A percentile compares a stretch with the other conserved stretches of the same genome.
Conservation (phyloP, 2,888 invertebrate genomes). For the Amphipyra berbera region DNA sequence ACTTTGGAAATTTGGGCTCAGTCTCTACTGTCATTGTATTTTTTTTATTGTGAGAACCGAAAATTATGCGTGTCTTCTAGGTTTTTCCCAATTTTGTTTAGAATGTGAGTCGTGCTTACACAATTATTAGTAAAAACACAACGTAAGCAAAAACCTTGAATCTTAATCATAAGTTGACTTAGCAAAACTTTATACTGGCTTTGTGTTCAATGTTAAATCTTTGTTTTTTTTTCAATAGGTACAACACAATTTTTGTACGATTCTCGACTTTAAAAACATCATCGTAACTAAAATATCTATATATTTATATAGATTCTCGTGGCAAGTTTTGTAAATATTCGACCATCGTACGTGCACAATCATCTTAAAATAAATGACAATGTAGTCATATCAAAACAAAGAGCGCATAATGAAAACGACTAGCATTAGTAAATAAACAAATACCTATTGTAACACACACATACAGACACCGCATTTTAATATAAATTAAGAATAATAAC, state of each 20-base stretch:
- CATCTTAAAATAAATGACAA: conserved; percentile 48
- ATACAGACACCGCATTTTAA: conserved; percentile 9
- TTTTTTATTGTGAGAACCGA: conserved; percentile 7
- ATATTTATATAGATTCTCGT: conserved; percentile 44
- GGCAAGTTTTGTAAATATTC: conserved; percentile 52
- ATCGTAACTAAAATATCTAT: conserved; percentile 17
- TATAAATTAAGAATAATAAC: conserved; percentile 11
- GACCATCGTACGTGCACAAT: conserved; percentile 45
- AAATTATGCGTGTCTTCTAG: conserved; percentile 1
- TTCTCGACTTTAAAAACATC: conserved; percentile 32
- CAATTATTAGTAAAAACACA: conserved; percentile 28
- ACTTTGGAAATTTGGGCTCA: conserved; percentile 23
- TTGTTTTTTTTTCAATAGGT: conserved; percentile 26
- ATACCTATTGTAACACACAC: conserved; percentile 17
- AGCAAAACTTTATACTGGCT: conserved; percentile 49
- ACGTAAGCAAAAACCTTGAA: conserved; percentile 51
- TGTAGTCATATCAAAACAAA: conserved; percentile 55
- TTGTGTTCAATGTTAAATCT: conserved; percentile 51
- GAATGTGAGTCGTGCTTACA: background rate
- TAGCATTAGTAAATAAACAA: conserved; percentile 30
- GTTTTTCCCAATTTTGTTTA: conserved; percentile 11
- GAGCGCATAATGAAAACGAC: conserved; percentile 34
- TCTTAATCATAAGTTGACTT: conserved; percentile 45
- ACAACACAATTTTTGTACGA: conserved; percentile 14
- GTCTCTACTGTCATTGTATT: conserved; percentile 21